Base-by-base conservation (phyloP, 2,888 invertebrate species). In the Hydropsyche betteni region DNA sequence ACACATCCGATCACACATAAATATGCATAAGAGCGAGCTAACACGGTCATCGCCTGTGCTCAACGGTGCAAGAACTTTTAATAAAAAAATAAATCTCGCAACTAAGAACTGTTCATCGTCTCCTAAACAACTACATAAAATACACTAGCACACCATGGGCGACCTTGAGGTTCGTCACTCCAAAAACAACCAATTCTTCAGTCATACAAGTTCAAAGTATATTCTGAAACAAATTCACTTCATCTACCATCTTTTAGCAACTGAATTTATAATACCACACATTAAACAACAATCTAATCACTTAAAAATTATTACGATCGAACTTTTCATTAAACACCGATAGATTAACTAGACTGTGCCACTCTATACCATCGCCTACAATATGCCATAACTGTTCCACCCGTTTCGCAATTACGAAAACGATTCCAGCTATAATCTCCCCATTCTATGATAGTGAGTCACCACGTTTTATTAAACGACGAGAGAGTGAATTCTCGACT, bases 31-130 rank as follows among this genome's bases (percentile, higher is more conserved):
- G 73, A 69, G 64, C 72, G 64, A 58, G 75, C 71, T 76, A 78
- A 77, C 74, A 76, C 78, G 78, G 78, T 78, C 78, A 78, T 77
- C 74, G 74, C 58, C 61, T 68, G 74, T 74, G 74, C 74, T 76
- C 76, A 74, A n/a, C 72, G 58, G 38, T 72, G 72, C 72, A 55
- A 70, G n/a, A 70, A 70, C 24, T 70, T 52, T 52, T 52, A 51
- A 70, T 70, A 52, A 34, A 70, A 64, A 64, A 14, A 34, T 12
- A 12, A 52, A 52, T 16, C 70, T 10, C n/a, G n/a, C 51, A 70
- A 70, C 5, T 7, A 70, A 55, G 34, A 72, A 58, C 61, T n/a
- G 64, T 34, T 12, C 6, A 34, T 34, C 16, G 24, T 24, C 64
- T 16, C 14, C 10, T 8, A 68, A 33, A 33, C 14, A 12, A 14